These are phyloP conservation scores for Pyrocephalus nanus DNA, from an alignment of 2,797 vertebrate species.

Conservation along the genomic window DNA sequence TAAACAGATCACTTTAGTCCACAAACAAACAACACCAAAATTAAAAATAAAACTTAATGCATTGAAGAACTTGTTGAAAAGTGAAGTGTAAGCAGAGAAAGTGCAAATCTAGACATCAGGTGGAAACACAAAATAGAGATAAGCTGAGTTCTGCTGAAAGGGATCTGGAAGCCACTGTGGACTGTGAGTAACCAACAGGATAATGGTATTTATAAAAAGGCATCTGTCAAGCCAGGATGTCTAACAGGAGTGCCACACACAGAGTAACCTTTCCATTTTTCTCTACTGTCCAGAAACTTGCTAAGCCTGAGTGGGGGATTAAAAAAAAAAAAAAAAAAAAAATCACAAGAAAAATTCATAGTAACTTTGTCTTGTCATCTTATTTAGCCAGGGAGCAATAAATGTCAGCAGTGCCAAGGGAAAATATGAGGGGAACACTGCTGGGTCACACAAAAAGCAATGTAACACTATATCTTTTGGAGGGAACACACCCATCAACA, in stretches of 20 bases:
- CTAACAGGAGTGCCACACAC: background rate
- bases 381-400: constrained; percentile 26
- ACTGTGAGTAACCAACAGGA: accelerated
- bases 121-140: background rate
- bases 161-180: background rate
- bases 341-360: background rate
- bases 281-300: background rate
- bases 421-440: background rate
- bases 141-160: background rate
- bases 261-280: background rate
- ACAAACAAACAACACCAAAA: background rate
- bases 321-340: background rate
- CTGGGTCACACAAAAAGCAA: background rate
- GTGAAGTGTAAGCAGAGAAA: background rate
- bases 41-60: background rate
- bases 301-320: background rate
- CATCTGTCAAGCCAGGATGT: background rate
- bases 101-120: background rate
- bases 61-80: background rate
- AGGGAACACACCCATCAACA: background rate
- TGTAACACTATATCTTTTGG: background rate
- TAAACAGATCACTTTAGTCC: background rate
- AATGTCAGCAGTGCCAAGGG: background rate
- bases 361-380: background rate
- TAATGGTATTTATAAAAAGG: background rate